Evolutionary conservation across 2,113 vertebrate species (phyloP), one percentile per base, ranked within the genome.

Genomic region (Chaetops frenatus): DNA sequence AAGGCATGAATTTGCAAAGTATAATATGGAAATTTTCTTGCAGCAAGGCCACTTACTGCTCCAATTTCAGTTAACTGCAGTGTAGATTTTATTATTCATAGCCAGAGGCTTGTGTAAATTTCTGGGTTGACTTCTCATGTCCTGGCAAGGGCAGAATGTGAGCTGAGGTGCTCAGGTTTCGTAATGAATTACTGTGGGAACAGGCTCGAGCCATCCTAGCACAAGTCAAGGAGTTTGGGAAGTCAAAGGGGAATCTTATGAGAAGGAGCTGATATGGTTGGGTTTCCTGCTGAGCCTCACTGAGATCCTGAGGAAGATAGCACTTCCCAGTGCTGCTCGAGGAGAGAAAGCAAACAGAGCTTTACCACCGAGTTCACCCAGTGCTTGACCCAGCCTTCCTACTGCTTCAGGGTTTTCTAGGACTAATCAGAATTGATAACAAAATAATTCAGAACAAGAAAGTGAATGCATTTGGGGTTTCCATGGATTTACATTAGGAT

Each of bases 341-440:
- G 0, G 9, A 80, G 81, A 87, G 90, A 90, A 79, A 83, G 88
- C 76, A 94, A 92, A 78, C 62, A 86, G 85, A 90, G 72, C 56
- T 57, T 66, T 81, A 94, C 85, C 85, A 84, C 19, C 0, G 9
- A 86, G 95, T 93, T 95, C 94, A 93, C 45, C 27, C 60, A 12
- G 69, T 88, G 76, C 64, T 96, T 97, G 95, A 97, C 92, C 86
- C 86, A 94, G 82, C 92, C 72, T 97, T 97, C 94, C 92, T 84
- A 84, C 86, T 53, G 90, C 96, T 96, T 90, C 94, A 96, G 95
- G 94, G 64, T 95, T 95, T 90, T 74, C 92, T 67, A 96, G 76
- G 64, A 60, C 90, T 96, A 96, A 96, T 96, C 72, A 74, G 80
- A 86, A 72, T 69, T 94, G 95, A 96, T 94, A 93, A 95, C 79